These are phyloP conservation scores for Phoxinus dragarum DNA, from an alignment of 2,797 vertebrate genomes.

Conservation along the genomic window DNA sequence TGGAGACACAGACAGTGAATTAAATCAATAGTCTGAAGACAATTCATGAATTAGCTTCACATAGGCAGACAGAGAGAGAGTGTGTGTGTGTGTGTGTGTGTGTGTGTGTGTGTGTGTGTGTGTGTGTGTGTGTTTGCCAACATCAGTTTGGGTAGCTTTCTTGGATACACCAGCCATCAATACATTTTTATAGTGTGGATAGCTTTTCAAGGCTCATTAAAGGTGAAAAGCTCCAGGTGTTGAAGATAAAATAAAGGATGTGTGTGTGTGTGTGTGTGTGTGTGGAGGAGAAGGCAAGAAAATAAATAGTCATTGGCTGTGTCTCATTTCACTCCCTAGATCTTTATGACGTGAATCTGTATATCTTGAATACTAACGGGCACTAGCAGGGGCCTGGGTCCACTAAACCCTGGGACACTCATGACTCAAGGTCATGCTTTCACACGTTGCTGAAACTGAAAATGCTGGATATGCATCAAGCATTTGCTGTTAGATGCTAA, in stretches of 20 bases:
- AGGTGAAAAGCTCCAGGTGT: slow-evolving; percentile 49
- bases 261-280: not conserved
- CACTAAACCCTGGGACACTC: not conserved
- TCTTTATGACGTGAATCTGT: not conserved
- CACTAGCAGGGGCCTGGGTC: not conserved
- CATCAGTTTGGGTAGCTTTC: slow-evolving; percentile 32
- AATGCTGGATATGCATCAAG: not conserved
- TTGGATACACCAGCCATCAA: slow-evolving; percentile 37
- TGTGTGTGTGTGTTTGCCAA: not conserved
- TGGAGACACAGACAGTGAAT: not conserved
- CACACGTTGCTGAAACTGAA: not conserved
- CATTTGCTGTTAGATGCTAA: not conserved
- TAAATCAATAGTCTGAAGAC: slow-evolving; percentile 2
- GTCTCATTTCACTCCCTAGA: not conserved
- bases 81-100: not conserved
- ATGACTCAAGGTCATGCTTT: not conserved
- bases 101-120: not conserved
- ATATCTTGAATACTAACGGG: not conserved
- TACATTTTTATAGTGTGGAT: slow-evolving; percentile 30
- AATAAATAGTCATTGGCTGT: not conserved
- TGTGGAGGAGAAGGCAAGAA: not conserved
- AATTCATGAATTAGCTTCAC: not conserved
- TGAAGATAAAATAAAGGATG: slow-evolving; percentile 26
- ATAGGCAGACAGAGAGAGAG: slow-evolving; percentile 15
- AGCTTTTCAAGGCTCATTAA: slow-evolving; percentile 45